These are phyloP conservation scores for Stenodema calcarata DNA, from an alignment of 2,888 invertebrate species.

Conservation along the genomic window DNA sequence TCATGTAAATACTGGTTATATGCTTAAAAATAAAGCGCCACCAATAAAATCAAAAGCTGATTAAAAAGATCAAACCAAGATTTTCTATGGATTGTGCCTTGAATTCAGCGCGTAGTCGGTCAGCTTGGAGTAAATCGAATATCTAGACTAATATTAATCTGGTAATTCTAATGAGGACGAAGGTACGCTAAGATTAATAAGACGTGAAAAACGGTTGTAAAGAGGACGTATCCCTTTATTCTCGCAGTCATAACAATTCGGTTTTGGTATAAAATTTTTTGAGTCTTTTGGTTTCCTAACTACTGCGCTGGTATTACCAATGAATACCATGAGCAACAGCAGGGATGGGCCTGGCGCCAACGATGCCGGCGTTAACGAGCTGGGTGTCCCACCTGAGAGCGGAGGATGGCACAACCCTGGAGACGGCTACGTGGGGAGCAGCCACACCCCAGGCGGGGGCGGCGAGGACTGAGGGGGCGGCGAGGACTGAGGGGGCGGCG, in stretches of 20 bases:
- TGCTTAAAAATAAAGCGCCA: too few relatives aligned
- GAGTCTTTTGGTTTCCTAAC: constrained; percentile 6
- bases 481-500: constrained; percentile 31
- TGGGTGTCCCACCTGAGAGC: constrained; percentile 28
- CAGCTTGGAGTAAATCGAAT: too few relatives aligned
- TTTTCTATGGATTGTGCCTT: too few relatives aligned
- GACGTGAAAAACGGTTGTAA: neutral
- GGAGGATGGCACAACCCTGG: constrained; percentile 14
- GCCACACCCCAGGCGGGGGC: neutral
- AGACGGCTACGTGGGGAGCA: neutral
- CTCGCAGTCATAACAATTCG: constrained; percentile 43
- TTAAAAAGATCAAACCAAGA: too few relatives aligned
- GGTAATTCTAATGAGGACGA: neutral
- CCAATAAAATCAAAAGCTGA: too few relatives aligned
- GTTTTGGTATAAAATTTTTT: constrained; percentile 26
- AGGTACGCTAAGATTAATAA: neutral
- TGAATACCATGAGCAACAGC: constrained; percentile 25
- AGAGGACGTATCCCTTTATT: constrained; percentile 47
- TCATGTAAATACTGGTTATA: too few relatives aligned
- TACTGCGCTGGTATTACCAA: neutral
- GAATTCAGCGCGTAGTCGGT: too few relatives aligned
- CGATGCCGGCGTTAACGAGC: constrained; percentile 30
- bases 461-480: neutral
- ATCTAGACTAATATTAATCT: neutral
- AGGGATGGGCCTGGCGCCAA: constrained; percentile 38